Evolutionary conservation across 2,113 vertebrate species (phyloP).

Genomic region (Bubo scandiacus): DNA sequence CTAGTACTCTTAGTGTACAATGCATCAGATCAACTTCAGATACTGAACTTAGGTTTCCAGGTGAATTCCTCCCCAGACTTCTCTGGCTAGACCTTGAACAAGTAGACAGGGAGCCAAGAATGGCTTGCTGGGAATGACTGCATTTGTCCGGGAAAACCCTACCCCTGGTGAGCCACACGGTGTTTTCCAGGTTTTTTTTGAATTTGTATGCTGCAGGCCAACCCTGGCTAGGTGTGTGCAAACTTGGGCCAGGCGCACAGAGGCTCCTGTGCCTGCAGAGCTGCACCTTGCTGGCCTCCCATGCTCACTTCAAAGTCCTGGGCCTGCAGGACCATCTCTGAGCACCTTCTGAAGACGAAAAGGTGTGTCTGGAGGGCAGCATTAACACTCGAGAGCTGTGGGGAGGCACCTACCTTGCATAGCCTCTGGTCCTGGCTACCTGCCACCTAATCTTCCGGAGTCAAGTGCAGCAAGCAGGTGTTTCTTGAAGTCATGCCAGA

Average conservation of each 20-base stretch:
- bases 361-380: conserved; percentile 17
- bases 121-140: not conserved
- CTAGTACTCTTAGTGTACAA: not conserved
- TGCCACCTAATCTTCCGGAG: conserved; percentile 13
- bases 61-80: not conserved
- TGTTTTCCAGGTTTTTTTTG: not conserved
- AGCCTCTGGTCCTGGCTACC: conserved; percentile 38
- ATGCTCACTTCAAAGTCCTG: not conserved
- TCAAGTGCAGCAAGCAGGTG: conserved; percentile 36
- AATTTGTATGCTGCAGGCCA: not conserved
- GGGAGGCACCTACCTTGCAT: not conserved
- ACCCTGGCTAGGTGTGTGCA: not conserved
- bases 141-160: not conserved
- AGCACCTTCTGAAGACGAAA: not conserved
- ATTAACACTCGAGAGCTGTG: not conserved
- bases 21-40: not conserved
- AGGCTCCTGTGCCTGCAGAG: not conserved
- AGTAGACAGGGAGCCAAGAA: not conserved
- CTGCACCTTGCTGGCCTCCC: not conserved
- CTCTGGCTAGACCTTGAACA: not conserved
- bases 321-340: not conserved
- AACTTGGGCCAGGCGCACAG: not conserved
- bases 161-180: fast-evolving
- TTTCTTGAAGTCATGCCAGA: conserved; percentile 52
- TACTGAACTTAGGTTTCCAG: not conserved